Evolutionary conservation across 1,140 invertebrate genomes (phyloP).

Genomic region (Drosophila miranda): DNA sequence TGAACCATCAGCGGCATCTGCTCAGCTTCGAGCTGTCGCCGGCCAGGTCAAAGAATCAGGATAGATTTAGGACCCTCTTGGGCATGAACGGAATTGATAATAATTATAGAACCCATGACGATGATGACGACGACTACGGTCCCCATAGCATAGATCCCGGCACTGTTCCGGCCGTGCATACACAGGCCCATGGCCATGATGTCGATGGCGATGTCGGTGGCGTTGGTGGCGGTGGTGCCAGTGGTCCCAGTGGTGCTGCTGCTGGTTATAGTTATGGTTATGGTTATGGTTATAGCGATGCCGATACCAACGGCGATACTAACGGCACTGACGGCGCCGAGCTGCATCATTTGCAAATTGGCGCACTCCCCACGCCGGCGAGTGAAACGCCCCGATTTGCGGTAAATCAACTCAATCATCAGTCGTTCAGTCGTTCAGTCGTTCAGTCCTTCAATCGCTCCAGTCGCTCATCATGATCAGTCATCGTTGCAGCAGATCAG

Average conservation of each 20-base stretch:
- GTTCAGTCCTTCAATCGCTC: slow-evolving; percentile 9
- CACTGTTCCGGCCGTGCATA: slow-evolving; percentile 19
- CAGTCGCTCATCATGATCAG: slow-evolving; percentile 23
- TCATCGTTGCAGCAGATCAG: slow-evolving; percentile 28
- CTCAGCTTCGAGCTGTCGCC: slow-evolving; percentile 81
- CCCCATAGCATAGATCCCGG: slow-evolving; percentile 80
- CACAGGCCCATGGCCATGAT: slow-evolving; percentile 22
- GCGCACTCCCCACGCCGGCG: slow-evolving; percentile 82
- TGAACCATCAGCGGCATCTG: slow-evolving; percentile 81
- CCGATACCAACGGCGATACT: slow-evolving; percentile 48
- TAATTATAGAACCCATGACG: slow-evolving; percentile 65
- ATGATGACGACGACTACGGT: slow-evolving; percentile 67
- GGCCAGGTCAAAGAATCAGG: slow-evolving; percentile 79
- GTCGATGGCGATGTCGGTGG: slow-evolving; percentile 19
- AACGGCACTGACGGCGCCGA: slow-evolving; percentile 56
- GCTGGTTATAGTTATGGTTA: slow-evolving; percentile 19
- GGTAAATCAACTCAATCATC: slow-evolving; percentile 80
- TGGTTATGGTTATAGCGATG: slow-evolving; percentile 47
- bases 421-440: slow-evolving; percentile 46
- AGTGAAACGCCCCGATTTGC: slow-evolving; percentile 82
- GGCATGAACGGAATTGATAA: slow-evolving; percentile 82
- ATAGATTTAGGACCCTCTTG: slow-evolving; percentile 82
- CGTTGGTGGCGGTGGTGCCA: slow-evolving; percentile 14
- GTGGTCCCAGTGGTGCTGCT: slow-evolving; percentile 24
- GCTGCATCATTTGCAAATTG: slow-evolving; percentile 79